phyloP scores from a whole-genome alignment of 2,797 vertebrate species.

The Centropyge bicolor region DNA sequence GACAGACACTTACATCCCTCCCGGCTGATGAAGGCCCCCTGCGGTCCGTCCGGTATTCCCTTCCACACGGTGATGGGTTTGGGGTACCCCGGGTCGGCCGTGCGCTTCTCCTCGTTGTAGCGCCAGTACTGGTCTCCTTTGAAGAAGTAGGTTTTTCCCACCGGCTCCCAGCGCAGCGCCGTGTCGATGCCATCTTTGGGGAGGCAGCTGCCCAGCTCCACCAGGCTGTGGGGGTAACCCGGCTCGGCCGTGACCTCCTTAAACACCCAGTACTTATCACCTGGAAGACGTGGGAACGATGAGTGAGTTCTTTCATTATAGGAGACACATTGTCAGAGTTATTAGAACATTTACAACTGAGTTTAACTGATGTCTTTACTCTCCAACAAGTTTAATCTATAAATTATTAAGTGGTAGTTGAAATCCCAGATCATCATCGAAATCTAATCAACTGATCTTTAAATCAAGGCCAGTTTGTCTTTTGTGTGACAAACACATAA shows the following conservation, averaged over 20 bases:
- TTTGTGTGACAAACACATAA: background rate
- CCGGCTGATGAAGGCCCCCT: constrained; percentile 97
- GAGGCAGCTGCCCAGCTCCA: constrained; percentile 92
- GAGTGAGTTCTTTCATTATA: background rate
- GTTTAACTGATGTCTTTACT: background rate
- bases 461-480: background rate
- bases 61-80: constrained; percentile 97
- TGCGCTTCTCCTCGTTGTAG: constrained; percentile 94
- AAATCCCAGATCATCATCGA: background rate
- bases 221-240: constrained; percentile 94
- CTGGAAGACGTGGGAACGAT: constrained; percentile 68
- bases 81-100: constrained; percentile 94
- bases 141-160: constrained; percentile 98
- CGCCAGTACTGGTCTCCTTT: constrained; percentile 98
- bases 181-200: constrained; percentile 95
- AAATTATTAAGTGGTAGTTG: background rate
- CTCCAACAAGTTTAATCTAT: background rate
- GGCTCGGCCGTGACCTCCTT: constrained; percentile 95
- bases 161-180: constrained; percentile 95
- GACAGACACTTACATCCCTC: constrained; percentile 93
- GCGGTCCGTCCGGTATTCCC: constrained; percentile 93
- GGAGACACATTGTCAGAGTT: background rate
- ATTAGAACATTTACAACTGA: background rate
- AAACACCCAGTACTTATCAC: constrained; percentile 98
- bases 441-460: background rate